Evolutionary conservation across 2,113 vertebrate genomes (phyloP), one percentile per base, ranked within the genome.

Genomic region (Thinocorus orbignyianus): DNA sequence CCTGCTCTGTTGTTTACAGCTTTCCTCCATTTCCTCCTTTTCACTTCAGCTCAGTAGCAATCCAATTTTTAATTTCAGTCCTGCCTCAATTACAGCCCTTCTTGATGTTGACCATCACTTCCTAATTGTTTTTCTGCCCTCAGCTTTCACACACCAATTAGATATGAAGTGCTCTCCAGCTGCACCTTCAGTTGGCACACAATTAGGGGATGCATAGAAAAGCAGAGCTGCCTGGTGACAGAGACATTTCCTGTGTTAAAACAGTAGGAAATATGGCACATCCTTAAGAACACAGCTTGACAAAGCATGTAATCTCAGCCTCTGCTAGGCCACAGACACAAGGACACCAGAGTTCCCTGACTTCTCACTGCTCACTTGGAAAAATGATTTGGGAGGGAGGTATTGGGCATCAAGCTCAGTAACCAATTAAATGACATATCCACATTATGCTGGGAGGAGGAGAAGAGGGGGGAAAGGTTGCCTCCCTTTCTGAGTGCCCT

Each of bases 81-180:
- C 88, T 91, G 57, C 73, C 81, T 89, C 92, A 72, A 76, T 90
- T 92, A 88, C 33, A 82, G 86, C 39, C 65, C 54, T 79, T 90
- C 83, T 94, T 69, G 48, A 92, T 30, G 77, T 1, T 88, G 92
- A 76, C 92, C 86, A 35, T 35, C 78, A 81, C 90, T 93, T 91
- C 31, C 65, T 88, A 95, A 78, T 72, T 85, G 91, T 91, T 86
- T 93, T 51, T 65, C 77, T 93, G 77, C 64, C 83, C 88, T 84
- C 80, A 86, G 83, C 80, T 84, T 93, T 93, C 86, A 88, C 90
- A 91, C 41, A 22, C 77, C 92, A 92, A 71, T 94, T 92, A 90
- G 73, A 42, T 5, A 25, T 3, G 52, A 89, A 92, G 65, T 20
- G 42, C 57, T 96, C 80, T 91, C 86, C 88, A 92, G 92, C 72